Base-by-base conservation (phyloP, 2,888 invertebrate genomes). In the Venustoraphidia nigricollis region DNA sequence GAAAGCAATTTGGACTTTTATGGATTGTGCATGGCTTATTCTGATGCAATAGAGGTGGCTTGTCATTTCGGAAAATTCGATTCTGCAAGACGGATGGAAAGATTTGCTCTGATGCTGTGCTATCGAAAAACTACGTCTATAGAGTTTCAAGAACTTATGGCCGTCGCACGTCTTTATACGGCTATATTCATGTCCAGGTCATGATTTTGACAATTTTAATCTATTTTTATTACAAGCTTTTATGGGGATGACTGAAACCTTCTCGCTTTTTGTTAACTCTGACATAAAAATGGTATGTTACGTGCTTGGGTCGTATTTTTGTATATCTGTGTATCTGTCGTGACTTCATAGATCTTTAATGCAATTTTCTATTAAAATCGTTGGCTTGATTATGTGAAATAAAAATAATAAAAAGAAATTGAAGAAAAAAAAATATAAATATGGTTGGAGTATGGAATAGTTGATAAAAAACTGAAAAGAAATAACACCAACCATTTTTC, bases 11-110 rank as follows among this genome's bases (percentile, higher is more conserved):
- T 68, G 2, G 71, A 77, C 56, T 76, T 79, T 51, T 60, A 67
- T 1, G 60, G 70, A 1, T 59, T 79, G 2, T 76, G 77, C 53
- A 57, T 62, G 4, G 66, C 72, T n/a, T 78, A 75, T 52, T 67
- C 69, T 0, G 73, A 76, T 51, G 67, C 77, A 62, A 61, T 73
- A 27, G 55, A 59, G 5, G 62, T 66, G 0, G 62, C 66, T 8
- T 61, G 67, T 43, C 60, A 61, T 50, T 59, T 63, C 44, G 55
- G 58, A 34, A 58, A 59, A 39, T 53, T 55, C 42, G 52, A 52
- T 36, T 50, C 59, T 35, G 53, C 59, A 43, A 47, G 59, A 11
- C 59, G 60, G 6, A 56, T 72, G 54, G 72, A 73, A 56, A 60
- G 64, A 8, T 62, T 63, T 42, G 65, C 68, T 2, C 57, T 72